Base-by-base conservation (phyloP, 1,140 invertebrate species). In the Pachyrhynchus sulphureomaculatus region DNA sequence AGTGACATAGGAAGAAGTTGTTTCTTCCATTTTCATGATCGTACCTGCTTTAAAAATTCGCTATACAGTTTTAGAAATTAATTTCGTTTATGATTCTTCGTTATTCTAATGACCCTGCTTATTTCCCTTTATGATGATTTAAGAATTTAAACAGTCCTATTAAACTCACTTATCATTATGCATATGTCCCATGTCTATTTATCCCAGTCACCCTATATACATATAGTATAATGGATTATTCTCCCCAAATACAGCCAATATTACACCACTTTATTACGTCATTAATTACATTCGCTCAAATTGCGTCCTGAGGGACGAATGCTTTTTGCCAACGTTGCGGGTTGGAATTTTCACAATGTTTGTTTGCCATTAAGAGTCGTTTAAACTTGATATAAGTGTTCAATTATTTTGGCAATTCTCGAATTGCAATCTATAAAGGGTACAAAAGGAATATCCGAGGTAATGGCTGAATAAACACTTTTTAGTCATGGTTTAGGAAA, bases 221-320 rank as follows among this genome's bases (percentile, higher is more conserved):
- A 56, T 20, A 41, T 41, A 13, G 18, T n/a, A 26, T 56, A 44
- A 56, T 56, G 34, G 53, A 56, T 56, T 56, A 56, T 44, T 56
- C 24, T 5, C 53, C 53, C 53, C 39, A 34, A 41, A 56, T 44
- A 45, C 53, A 44, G 53, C 53, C 53, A 56, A 56, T 56, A 56
- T 56, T 56, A 45, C 53, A 56, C 53, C 53, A 56, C 53, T 56
- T 56, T 56, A 56, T 56, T 56, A 45, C 39, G 39, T 56, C 39
- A 56, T 56, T 56, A 56, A 56, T 29, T 29, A 29, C 26, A 29
- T 6, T 29, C 26, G 26, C 26, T 10, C 26, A 29, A 29, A 29
- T 56, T 56, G 53, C 44, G 39, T 45, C 53, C 42, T 21, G 6
- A 17, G 53, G 41, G 53, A 56, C 39, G 24, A 12, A 24, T 42